Conservation (phyloP, 2,888 invertebrate species). For the Zhuqinia jingwanae region DNA sequence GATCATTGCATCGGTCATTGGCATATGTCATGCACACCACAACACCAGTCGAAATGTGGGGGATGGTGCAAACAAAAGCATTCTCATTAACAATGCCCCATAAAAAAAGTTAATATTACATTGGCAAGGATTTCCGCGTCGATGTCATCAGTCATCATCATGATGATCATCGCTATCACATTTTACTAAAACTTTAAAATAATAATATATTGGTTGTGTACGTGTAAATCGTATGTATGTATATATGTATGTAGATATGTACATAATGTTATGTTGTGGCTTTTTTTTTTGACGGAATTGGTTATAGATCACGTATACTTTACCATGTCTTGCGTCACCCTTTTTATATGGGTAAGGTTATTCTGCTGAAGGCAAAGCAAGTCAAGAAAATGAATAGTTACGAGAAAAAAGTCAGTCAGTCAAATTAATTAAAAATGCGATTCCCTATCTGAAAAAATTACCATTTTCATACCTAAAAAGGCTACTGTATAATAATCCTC, state of each 20-base stretch:
- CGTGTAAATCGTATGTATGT: background rate
- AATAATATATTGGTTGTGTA: background rate
- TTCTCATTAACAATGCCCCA: constrained; percentile 24
- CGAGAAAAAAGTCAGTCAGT: constrained; percentile 61
- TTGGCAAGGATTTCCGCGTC: constrained; percentile 31
- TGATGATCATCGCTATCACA: background rate
- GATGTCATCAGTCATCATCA: constrained; percentile 12
- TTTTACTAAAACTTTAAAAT: constrained; percentile 30
- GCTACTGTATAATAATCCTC: constrained; percentile 65
- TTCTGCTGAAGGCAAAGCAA: constrained; percentile 68
- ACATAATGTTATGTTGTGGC: background rate
- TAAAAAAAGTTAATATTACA: constrained; percentile 15
- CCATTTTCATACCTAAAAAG: constrained; percentile 63
- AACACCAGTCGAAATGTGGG: constrained; percentile 10
- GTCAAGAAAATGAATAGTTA: constrained; percentile 54
- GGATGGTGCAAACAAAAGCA: constrained; percentile 9
- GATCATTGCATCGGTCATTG: constrained; percentile 38
- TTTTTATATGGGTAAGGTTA: constrained; percentile 58
- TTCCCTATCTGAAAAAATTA: constrained; percentile 67
- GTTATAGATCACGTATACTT: background rate
- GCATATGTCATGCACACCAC: background rate
- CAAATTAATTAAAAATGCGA: constrained; percentile 69
- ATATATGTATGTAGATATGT: background rate
- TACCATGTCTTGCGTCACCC: constrained; percentile 53
- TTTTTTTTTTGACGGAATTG: background rate